Percentiles rank a stretch among this genome's conserved stretches.
These are phyloP conservation scores for Sinotaia quadrata DNA, from an alignment of 2,888 invertebrate genomes.

Conservation along the genomic window DNA sequence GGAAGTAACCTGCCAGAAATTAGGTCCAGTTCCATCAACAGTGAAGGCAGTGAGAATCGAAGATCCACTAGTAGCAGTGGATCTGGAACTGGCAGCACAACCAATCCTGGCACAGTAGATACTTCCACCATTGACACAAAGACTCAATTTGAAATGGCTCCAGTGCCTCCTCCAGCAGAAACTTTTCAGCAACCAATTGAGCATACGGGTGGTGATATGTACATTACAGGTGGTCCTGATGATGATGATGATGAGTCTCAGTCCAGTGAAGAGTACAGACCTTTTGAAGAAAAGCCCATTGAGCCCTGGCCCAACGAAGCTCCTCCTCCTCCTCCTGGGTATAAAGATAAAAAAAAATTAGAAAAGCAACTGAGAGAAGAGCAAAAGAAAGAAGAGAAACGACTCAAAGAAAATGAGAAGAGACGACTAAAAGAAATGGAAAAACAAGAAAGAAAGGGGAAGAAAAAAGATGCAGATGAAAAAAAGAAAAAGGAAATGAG, in stretches of 20 bases:
- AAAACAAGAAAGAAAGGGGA: neutral
- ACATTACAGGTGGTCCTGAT: neutral
- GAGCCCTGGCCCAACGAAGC: no score
- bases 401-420: no score
- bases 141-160: no score
- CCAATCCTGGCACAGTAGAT: no score
- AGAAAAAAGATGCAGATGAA: neutral
- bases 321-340: neutral
- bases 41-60: constrained; percentile 3
- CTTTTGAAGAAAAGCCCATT: no score
- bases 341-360: constrained; percentile 5
- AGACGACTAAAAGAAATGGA: no score
- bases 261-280: neutral
- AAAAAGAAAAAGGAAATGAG: neutral
- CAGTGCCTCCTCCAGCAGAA: neutral
- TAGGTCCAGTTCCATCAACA: neutral
- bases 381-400: neutral
- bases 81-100: neutral
- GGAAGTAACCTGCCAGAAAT: neutral
- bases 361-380: neutral
- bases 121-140: no score
- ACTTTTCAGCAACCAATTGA: neutral
- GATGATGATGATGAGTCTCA: neutral
- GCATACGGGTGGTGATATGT: neutral
- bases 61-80: constrained; percentile 8